These are phyloP conservation scores for Gryllus bimaculatus DNA, from an alignment of 1,140 invertebrate species.

Conservation along the genomic window DNA sequence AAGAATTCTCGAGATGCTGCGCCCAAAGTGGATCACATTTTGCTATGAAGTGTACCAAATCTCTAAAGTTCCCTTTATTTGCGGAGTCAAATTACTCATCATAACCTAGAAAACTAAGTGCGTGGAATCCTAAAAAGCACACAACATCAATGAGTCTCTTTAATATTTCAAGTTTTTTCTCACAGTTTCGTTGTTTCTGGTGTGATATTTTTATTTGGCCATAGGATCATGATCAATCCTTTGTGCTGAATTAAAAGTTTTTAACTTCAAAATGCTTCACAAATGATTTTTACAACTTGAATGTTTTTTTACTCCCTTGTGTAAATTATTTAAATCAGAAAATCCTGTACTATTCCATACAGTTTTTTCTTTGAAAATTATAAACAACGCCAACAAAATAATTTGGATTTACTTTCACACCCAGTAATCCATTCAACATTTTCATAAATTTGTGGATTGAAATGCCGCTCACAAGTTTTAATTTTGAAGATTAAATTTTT, in stretches of 20 bases:
- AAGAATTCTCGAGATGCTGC: too few relatives aligned
- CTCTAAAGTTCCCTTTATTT: background rate
- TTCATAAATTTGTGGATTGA: background rate
- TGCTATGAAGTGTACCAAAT: background rate
- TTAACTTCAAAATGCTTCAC: background rate
- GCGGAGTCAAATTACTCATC: background rate
- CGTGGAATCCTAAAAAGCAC: background rate
- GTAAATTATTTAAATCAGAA: background rate
- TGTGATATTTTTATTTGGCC: background rate
- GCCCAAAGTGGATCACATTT: too few relatives aligned
- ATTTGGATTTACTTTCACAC: too few relatives aligned
- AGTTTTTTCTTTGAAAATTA: too few relatives aligned
- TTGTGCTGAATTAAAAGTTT: background rate
- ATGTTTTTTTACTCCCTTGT: too few relatives aligned
- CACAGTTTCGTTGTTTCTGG: background rate
- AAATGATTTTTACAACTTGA: too few relatives aligned
- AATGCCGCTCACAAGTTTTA: too few relatives aligned
- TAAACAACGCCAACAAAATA: too few relatives aligned
- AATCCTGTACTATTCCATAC: background rate
- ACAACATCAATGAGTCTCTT: background rate
- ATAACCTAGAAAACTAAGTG: background rate
- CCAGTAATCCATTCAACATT: too few relatives aligned
- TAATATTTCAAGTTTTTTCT: background rate
- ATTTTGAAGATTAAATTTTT: background rate
- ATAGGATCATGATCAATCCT: background rate